A percentile compares a stretch with the other conserved stretches of the same genome.
Conservation (phyloP, 2,888 invertebrate species). For the Lathronympha strigana region DNA sequence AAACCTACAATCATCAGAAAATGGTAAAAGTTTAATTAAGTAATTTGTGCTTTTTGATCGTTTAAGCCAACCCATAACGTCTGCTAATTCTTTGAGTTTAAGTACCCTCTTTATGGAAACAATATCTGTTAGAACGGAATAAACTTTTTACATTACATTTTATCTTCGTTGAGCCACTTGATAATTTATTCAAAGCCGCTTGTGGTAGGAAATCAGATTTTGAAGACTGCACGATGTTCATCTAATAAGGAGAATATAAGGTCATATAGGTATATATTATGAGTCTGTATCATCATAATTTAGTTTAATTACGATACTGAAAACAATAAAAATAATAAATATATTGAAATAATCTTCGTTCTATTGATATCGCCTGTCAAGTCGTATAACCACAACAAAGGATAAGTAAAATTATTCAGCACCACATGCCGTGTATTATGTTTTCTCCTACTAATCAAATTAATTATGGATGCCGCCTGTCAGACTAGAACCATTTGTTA, state of each 20-base stretch:
- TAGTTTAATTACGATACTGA: too few relatives aligned
- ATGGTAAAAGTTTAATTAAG: too few relatives aligned
- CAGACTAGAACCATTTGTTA: slow-evolving; percentile 35
- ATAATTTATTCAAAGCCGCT: slow-evolving; percentile 59
- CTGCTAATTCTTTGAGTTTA: slow-evolving; percentile 53
- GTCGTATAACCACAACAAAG: too few relatives aligned
- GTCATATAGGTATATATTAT: too few relatives aligned
- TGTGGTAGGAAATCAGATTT: slow-evolving; percentile 39
- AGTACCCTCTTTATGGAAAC: slow-evolving; percentile 53
- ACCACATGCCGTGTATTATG: too few relatives aligned
- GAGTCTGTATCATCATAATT: too few relatives aligned
- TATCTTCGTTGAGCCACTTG: slow-evolving; percentile 52
- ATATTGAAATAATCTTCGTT: too few relatives aligned
- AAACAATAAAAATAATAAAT: too few relatives aligned
- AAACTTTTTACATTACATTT: slow-evolving; percentile 58
- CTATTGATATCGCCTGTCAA: too few relatives aligned
- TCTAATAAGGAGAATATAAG: too few relatives aligned
- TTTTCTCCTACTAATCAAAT: slow-evolving; percentile 38
- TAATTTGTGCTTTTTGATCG: slow-evolving; percentile 43
- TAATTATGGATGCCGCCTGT: slow-evolving; percentile 43
- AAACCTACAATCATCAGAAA: too few relatives aligned
- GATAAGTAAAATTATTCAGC: slow-evolving; percentile 20
- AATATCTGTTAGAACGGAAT: slow-evolving; percentile 52
- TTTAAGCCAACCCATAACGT: slow-evolving; percentile 47
- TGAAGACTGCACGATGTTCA: too few relatives aligned